These are phyloP conservation scores for Campaea margaritaria DNA, from an alignment of 2,888 invertebrate genomes.

Conservation along the genomic window DNA sequence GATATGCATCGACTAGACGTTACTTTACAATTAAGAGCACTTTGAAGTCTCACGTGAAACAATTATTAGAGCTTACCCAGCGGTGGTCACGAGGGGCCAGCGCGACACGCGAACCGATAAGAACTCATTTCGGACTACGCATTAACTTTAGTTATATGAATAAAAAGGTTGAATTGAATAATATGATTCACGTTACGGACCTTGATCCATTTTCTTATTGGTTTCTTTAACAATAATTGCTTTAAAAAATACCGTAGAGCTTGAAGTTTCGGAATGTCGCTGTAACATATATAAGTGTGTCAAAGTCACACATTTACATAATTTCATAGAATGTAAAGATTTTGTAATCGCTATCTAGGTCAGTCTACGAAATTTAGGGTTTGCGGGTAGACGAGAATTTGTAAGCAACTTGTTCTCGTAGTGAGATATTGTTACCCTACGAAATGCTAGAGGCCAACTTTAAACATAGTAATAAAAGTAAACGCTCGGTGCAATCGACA, in stretches of 20 bases:
- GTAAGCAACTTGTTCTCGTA: too few relatives aligned
- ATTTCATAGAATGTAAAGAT: slow-evolving; percentile 15
- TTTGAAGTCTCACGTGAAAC: slow-evolving; percentile 65
- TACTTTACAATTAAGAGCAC: slow-evolving; percentile 64
- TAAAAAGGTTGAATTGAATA: slow-evolving; percentile 57
- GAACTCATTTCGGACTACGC: slow-evolving; percentile 70
- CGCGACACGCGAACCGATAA: slow-evolving; percentile 73
- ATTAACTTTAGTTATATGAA: slow-evolving; percentile 64
- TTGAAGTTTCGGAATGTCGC: slow-evolving; percentile 38
- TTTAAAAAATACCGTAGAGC: slow-evolving; percentile 40
- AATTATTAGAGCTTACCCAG: slow-evolving; percentile 65
- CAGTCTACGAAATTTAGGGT: too few relatives aligned
- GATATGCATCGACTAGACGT: slow-evolving; percentile 71
- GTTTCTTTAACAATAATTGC: slow-evolving; percentile 47
- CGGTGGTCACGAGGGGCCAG: slow-evolving; percentile 54
- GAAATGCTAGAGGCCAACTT: slow-evolving; percentile 26
- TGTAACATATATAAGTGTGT: slow-evolving; percentile 47
- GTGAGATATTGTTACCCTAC: slow-evolving; percentile 31
- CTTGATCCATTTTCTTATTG: slow-evolving; percentile 69
- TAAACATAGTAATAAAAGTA: slow-evolving; percentile 41
- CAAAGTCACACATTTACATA: slow-evolving; percentile 46
- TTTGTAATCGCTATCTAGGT: background rate
- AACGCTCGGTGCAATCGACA: slow-evolving; percentile 41
- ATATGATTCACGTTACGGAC: slow-evolving; percentile 45
- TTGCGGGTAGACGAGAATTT: too few relatives aligned